These are phyloP conservation scores for Hyppa rectilinea DNA, from an alignment of 2,888 invertebrate genomes.

Conservation along the genomic window DNA sequence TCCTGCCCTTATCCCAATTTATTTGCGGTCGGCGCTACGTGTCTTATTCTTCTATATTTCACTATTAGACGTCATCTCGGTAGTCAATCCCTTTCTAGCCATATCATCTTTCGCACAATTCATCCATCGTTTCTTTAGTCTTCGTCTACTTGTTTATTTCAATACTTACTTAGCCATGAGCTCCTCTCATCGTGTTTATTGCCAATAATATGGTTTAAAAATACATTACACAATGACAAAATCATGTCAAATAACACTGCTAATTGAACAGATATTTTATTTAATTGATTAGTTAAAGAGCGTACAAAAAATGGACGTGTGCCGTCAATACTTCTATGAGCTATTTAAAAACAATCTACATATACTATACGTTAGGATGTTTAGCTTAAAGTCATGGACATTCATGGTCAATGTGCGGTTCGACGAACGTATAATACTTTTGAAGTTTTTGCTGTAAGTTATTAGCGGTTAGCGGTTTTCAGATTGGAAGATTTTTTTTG, in stretches of 20 bases:
- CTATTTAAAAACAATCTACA: conserved; percentile 70
- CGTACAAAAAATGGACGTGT: conserved; percentile 44
- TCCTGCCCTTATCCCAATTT: too few relatives aligned
- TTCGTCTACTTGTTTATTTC: too few relatives aligned
- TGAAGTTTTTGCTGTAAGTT: conserved; percentile 56
- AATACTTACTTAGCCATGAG: too few relatives aligned
- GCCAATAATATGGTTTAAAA: conserved; percentile 21
- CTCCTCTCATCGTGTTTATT: too few relatives aligned
- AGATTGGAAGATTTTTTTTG: too few relatives aligned
- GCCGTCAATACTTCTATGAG: conserved; percentile 68
- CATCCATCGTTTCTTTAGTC: too few relatives aligned
- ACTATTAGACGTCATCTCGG: too few relatives aligned
- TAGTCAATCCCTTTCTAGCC: too few relatives aligned
- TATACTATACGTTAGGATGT: conserved; percentile 49
- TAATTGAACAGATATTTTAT: conserved; percentile 54
- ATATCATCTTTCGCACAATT: too few relatives aligned
- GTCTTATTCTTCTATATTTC: too few relatives aligned
- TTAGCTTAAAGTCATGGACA: conserved; percentile 78
- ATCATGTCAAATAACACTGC: conserved; percentile 41
- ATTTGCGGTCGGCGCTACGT: too few relatives aligned
- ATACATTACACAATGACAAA: conserved; percentile 51
- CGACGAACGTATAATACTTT: conserved; percentile 63
- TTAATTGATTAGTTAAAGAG: conserved; percentile 50
- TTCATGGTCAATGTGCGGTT: conserved; percentile 82
- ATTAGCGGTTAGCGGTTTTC: conserved; percentile 49